A percentile compares a stretch with the other conserved stretches of the same genome.
Evolutionary conservation across 2,113 vertebrate genomes (phyloP).

Genomic region (Anguilla rostrata): DNA sequence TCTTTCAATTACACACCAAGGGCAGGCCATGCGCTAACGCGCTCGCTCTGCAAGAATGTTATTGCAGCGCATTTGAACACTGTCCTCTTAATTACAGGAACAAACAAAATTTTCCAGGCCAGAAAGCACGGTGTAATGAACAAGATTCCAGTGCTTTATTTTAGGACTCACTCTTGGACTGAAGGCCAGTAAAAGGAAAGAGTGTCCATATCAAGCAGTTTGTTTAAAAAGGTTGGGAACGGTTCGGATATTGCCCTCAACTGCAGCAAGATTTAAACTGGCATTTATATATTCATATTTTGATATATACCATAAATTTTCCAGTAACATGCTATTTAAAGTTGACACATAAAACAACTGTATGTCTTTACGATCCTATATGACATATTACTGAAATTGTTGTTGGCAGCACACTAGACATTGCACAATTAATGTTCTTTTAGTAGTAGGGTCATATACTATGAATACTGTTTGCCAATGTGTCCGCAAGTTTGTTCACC

Average conservation of each 20-base stretch:
- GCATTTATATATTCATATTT: neutral
- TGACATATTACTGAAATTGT: neutral
- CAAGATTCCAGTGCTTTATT: slow-evolving; percentile 43
- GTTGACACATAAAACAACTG: neutral
- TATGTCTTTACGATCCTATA: neutral
- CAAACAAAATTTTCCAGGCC: slow-evolving; percentile 36
- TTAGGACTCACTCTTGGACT: neutral
- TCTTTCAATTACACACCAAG: slow-evolving; percentile 27
- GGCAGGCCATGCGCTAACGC: slow-evolving; percentile 15
- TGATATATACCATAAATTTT: neutral
- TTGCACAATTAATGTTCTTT: neutral
- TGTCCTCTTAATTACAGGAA: slow-evolving; percentile 51
- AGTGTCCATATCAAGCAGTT: neutral
- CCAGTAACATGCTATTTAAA: neutral
- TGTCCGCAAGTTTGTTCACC: neutral
- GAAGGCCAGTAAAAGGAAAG: neutral
- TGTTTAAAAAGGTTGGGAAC: neutral
- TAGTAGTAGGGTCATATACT: neutral
- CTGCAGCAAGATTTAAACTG: neutral
- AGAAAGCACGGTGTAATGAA: slow-evolving; percentile 46
- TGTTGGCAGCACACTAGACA: neutral
- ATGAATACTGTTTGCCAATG: neutral
- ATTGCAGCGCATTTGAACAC: slow-evolving; percentile 47
- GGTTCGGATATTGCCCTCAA: slow-evolving; percentile 7
- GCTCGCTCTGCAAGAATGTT: slow-evolving; percentile 42